These are phyloP conservation scores for Agonopterix alstromeriana DNA, from an alignment of 2,888 invertebrate genomes.

Conservation along the genomic window DNA sequence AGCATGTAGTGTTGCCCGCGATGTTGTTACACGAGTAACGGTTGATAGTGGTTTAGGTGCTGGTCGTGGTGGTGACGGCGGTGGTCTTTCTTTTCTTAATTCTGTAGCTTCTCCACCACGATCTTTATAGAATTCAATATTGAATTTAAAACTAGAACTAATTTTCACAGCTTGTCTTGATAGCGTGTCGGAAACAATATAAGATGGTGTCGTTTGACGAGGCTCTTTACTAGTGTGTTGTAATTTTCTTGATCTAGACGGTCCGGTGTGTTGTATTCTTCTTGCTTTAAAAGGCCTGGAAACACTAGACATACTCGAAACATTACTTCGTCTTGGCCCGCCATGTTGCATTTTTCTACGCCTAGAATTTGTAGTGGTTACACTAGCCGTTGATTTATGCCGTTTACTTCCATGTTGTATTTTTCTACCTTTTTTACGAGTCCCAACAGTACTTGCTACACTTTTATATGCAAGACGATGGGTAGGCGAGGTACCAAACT, in stretches of 20 bases:
- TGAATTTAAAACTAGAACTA: constrained; percentile 19
- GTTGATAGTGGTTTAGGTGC: too few relatives aligned
- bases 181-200: constrained; percentile 16
- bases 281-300: too few relatives aligned
- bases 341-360: not conserved
- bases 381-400: constrained; percentile 6
- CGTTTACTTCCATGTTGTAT: not conserved
- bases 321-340: not conserved
- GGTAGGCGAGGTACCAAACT: too few relatives aligned
- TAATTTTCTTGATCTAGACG: not conserved
- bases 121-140: constrained; percentile 25
- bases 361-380: not conserved
- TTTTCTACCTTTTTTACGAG: not conserved
- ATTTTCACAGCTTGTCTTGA: not conserved
- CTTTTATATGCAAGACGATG: not conserved
- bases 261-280: too few relatives aligned
- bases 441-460: too few relatives aligned
- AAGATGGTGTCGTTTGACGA: not conserved
- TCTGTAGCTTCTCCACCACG: not conserved
- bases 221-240: not conserved
- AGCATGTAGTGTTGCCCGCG: too few relatives aligned
- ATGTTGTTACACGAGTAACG: too few relatives aligned
- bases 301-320: too few relatives aligned
- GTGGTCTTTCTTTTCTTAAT: too few relatives aligned
- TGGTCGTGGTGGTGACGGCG: too few relatives aligned